Evolutionary conservation across 1,140 invertebrate species (phyloP), one percentile per base, ranked within the genome.

Genomic region (Cecropterus lyciades): DNA sequence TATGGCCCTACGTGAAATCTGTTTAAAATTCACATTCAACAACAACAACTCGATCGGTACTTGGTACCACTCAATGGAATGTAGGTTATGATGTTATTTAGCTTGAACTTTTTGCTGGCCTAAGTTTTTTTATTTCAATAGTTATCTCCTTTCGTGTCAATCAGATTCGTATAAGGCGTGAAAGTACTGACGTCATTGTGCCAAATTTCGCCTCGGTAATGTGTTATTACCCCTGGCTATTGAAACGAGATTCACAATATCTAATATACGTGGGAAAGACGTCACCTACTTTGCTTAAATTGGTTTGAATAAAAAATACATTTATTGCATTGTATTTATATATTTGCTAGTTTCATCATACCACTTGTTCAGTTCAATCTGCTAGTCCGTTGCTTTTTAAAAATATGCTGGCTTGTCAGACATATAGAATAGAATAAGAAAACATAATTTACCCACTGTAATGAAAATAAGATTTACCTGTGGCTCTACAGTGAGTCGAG

Each of bases 81-180:
- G 84, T 90, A 90, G 89, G 89, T 92, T 92, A 92, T 88, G 81
- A 90, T 90, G 87, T 86, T 90, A 92, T 83, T 86, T 87, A 82
- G 86, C 73, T 73, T 76, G 70, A 79, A 73, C 85, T 90, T 87
- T 90, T 90, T 89, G 82, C 78, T 69, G 63, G 77, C 76, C 72
- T 73, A 78, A 84, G 70, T 84, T 89, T 92, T 20, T 75, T 91
- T 88, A 86, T 84, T 77, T 84, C 79, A 90, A 89, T 90, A 80
- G 79, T 84, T 87, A 89, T 89, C 85, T 84, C 71, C 78, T 90
- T 88, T 85, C 78, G 72, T 80, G 80, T 85, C 89, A 90, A 89
- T 90, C 85, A 87, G 72, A 67, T 70, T 80, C 77, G 79, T 84
- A 85, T 85, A 80, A 84, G 84, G 85, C 82, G 89, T 88, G 86